Conservation (phyloP, 2,113 vertebrate species). For the Micronycteris hirsuta region DNA sequence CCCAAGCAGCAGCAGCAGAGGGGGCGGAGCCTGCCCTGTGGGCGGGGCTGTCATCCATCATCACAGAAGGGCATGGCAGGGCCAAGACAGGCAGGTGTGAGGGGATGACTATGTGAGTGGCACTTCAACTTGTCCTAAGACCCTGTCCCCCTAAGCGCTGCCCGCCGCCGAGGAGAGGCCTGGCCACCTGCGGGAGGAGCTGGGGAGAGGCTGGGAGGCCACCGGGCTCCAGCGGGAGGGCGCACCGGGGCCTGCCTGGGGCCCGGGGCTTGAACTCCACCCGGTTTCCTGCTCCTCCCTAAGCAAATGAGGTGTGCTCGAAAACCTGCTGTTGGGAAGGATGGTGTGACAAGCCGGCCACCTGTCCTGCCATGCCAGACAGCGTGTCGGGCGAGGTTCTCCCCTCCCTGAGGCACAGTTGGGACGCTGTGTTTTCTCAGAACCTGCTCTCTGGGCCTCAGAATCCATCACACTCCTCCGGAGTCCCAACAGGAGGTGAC, state of each 20-base stretch:
- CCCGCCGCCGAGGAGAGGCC: too few species aligned
- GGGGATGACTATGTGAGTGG: too few species aligned
- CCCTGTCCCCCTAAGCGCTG: neutral
- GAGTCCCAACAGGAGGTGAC: neutral
- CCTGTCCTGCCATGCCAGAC: neutral
- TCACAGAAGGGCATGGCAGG: neutral
- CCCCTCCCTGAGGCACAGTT: rapidly evolving
- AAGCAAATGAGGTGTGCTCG: rapidly evolving
- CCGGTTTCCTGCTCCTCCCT: rapidly evolving
- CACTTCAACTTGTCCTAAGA: too few species aligned
- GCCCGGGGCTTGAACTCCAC: neutral
- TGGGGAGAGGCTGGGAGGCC: rapidly evolving
- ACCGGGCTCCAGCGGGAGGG: rapidly evolving
- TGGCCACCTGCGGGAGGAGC: rapidly evolving
- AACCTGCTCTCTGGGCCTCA: neutral
- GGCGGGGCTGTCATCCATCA: too few species aligned
- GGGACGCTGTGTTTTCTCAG: neutral
- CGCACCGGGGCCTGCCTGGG: neutral
- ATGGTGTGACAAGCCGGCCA: neutral
- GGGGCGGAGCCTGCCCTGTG: neutral
- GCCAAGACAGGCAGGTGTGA: neutral
- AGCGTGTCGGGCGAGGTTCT: rapidly evolving
- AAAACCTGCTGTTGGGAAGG: too few species aligned
- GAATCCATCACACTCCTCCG: rapidly evolving
- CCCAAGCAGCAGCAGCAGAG: neutral